Conservation (phyloP, 2,888 invertebrate genomes). For the Litoditis marina region DNA sequence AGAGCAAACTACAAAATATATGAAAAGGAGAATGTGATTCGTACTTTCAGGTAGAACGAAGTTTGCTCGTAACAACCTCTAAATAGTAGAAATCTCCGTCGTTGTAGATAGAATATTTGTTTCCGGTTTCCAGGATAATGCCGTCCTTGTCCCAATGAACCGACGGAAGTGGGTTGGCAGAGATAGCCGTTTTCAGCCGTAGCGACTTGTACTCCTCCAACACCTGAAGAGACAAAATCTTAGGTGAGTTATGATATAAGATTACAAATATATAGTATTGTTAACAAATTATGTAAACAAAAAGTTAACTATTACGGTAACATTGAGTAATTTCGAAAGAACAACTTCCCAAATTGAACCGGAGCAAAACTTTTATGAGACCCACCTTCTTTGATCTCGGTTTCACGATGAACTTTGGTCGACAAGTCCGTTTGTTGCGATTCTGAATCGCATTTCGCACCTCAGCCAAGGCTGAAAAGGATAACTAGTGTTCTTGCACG, state of each 20-base stretch:
- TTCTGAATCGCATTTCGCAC: constrained; percentile 50
- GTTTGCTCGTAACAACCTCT: constrained; percentile 52
- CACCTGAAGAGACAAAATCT: constrained; percentile 16
- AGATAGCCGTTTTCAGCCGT: constrained; percentile 59
- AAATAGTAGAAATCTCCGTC: constrained; percentile 62
- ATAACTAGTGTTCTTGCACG: not conserved
- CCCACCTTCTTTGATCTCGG: constrained; percentile 49
- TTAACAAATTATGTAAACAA: no score
- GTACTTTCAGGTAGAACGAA: not conserved
- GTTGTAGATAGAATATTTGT: constrained; percentile 62
- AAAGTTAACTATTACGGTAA: no score
- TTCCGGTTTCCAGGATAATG: constrained; percentile 60
- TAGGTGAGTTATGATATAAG: no score
- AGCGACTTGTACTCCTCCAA: constrained; percentile 60
- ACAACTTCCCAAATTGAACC: no score
- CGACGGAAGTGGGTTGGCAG: constrained; percentile 55
- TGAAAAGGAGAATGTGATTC: not conserved
- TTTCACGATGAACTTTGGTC: constrained; percentile 59
- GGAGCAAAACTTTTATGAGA: no score
- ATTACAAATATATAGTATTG: no score
- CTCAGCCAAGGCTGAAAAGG: constrained; percentile 48
- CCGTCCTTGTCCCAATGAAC: constrained; percentile 60
- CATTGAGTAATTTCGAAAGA: no score
- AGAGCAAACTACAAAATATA: no score
- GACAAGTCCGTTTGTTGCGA: constrained; percentile 47